Evolutionary conservation across 2,113 vertebrate genomes (phyloP).

Genomic region (Antechinus stuartii): DNA sequence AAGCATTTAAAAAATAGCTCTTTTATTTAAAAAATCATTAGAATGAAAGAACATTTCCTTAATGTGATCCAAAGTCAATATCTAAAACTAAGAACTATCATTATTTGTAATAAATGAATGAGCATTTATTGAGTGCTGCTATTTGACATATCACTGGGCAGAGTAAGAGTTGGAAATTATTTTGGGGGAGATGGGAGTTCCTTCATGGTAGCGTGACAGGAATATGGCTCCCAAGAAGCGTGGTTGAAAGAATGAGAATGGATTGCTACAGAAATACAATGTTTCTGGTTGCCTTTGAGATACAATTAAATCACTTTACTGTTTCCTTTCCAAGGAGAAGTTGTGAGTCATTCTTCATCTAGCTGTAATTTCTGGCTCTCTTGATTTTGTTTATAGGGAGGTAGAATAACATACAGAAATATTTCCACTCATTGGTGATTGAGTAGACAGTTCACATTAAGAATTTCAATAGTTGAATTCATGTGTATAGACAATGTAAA

Average conservation of each 20-base stretch:
- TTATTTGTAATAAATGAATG: neutral
- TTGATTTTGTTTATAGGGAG: neutral
- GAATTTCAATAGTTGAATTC: neutral
- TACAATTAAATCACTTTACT: neutral
- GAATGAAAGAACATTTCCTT: neutral
- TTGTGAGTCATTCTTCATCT: neutral
- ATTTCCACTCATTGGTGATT: neutral
- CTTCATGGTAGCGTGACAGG: neutral
- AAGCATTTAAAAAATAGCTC: neutral
- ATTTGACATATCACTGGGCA: neutral
- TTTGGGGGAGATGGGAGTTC: neutral
- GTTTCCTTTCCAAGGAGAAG: neutral
- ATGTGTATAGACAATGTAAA: neutral
- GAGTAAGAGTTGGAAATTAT: neutral
- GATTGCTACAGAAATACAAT: neutral
- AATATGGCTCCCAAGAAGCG: neutral
- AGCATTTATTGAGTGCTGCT: neutral
- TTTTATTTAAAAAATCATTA: neutral
- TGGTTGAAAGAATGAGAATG: neutral
- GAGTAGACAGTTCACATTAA: neutral
- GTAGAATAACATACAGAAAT: neutral
- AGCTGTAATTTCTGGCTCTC: neutral
- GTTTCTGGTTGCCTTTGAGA: neutral
- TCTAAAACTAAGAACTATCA: neutral
- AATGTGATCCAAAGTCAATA: neutral